Percentiles rank a stretch among this genome's conserved stretches.
Evolutionary conservation across 2,797 vertebrate species (phyloP).

Genomic region (Heteromormyrus szaboi): DNA sequence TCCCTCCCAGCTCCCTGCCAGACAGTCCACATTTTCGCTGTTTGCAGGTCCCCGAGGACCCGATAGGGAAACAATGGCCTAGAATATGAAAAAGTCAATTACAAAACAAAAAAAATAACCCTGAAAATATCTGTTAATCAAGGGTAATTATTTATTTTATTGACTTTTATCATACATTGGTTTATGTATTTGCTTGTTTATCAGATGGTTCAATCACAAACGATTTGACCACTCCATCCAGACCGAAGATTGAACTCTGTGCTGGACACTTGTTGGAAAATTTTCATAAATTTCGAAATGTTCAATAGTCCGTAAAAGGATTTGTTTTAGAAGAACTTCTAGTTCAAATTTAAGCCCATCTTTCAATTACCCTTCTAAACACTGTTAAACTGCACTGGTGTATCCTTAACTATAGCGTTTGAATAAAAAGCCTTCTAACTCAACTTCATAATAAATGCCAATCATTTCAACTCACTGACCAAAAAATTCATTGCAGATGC

Average conservation of each 20-base stretch:
- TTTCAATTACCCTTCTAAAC: too few relatives aligned
- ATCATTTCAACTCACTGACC: neutral
- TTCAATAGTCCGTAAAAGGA: neutral
- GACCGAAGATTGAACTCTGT: too few relatives aligned
- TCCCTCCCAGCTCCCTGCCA: neutral
- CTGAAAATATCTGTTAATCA: too few relatives aligned
- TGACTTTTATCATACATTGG: too few relatives aligned
- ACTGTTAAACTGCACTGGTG: too few relatives aligned
- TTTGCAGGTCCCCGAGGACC: neutral
- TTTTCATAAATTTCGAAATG: neutral
- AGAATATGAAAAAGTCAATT: neutral
- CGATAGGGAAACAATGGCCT: neutral
- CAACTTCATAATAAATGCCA: neutral
- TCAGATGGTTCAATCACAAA: too few relatives aligned
- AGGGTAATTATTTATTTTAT: too few relatives aligned
- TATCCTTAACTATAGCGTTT: too few relatives aligned
- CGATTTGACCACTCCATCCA: too few relatives aligned
- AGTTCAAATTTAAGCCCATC: neutral
- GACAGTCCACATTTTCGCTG: neutral
- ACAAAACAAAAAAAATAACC: too few relatives aligned
- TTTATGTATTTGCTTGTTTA: too few relatives aligned
- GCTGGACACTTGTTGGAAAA: neutral
- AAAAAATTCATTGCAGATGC: slow-evolving; percentile 10
- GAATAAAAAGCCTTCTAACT: neutral
- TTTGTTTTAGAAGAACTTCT: neutral